Conservation (phyloP, 1,140 invertebrate species). For the Hypsibius dujardini region DNA sequence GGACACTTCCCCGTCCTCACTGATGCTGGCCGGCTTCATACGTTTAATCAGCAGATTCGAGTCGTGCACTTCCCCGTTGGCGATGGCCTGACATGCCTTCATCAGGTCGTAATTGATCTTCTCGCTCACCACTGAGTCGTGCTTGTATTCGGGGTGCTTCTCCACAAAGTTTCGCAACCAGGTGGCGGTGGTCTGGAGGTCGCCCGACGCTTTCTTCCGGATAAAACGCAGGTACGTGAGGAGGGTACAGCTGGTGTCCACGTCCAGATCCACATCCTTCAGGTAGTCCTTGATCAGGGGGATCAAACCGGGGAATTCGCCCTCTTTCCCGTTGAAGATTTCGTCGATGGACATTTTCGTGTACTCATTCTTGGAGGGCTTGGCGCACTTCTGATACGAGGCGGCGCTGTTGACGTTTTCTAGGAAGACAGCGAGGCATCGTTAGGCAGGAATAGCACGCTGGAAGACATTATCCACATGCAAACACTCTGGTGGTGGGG, state of each 20-base stretch:
- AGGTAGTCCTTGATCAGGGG: slow-evolving; percentile 82
- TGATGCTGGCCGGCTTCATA: background rate
- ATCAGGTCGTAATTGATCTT: slow-evolving; percentile 82
- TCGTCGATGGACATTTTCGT: slow-evolving; percentile 72
- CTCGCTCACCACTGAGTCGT: slow-evolving; percentile 74
- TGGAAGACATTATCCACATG: too few species aligned
- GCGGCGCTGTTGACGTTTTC: background rate
- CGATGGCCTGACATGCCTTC: slow-evolving; percentile 36
- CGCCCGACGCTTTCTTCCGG: slow-evolving; percentile 62
- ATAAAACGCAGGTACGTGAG: slow-evolving; percentile 91
- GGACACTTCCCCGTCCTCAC: background rate
- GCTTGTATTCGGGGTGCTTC: slow-evolving; percentile 66
- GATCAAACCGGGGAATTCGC: slow-evolving; percentile 79
- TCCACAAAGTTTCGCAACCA: slow-evolving; percentile 82
- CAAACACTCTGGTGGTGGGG: too few species aligned
- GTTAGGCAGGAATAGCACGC: too few species aligned
- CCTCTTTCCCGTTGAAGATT: slow-evolving; percentile 90
- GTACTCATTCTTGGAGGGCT: slow-evolving; percentile 37
- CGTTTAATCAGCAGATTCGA: slow-evolving; percentile 6
- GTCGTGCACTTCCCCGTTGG: slow-evolving; percentile 16
- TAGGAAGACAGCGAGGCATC: too few species aligned
- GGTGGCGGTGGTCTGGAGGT: slow-evolving; percentile 55
- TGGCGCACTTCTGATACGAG: background rate
- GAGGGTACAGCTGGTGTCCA: slow-evolving; percentile 87
- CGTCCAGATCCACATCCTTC: slow-evolving; percentile 78